Base-by-base conservation (phyloP, 2,797 vertebrate genomes). In the Bradypodion pumilum region DNA sequence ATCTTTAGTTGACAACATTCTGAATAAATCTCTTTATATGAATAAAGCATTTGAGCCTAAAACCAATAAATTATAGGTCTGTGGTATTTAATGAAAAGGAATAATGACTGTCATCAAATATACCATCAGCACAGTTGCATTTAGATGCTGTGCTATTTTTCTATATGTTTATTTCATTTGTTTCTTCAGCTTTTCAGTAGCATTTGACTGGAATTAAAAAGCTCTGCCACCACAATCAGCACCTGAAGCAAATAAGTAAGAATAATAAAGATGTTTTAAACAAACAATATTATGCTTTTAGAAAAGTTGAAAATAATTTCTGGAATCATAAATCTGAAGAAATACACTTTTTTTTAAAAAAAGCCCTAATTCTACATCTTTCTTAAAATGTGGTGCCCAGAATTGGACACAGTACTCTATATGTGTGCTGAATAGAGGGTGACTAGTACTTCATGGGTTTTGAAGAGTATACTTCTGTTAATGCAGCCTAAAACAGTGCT, bases 121-220 rank as follows among this genome's bases (percentile, higher is more conserved):
- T 44, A 16, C 59, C 80, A 81, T n/a, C 40, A 74, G 62, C 21
- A 62, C 44, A 65, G 27, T 32, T 56, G 35, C 46, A 65, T 84
- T 74, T 74, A 79, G 59, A 79, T 65, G n/a, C 56, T n/a, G 46
- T 42, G 8, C 40, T 63, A 15, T 79, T 78, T 84, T 78, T 73
- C 63, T 60, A n/a, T 42, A 16, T n/a, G 52, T 46, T 62, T 69
- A 56, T 56, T 80, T 69, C 16, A 52, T 63, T 69, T 68, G 40
- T 32, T n/a, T 44, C 35, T 70, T 76, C 46, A 69, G 52, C 40
- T 70, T 70, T 77, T 44, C 37, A 8, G 49, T 32, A 42, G 5
- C 27, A 56, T 69, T 69, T 76, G n/a, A 63, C 73, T 79, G 46
- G 56, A 3, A 46, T 29, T 40, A 72, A 12, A 60, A 21, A 32